Evolutionary conservation across 2,888 invertebrate genomes (phyloP), one percentile per base, ranked within the genome.

Genomic region (Incurvaria masculella): DNA sequence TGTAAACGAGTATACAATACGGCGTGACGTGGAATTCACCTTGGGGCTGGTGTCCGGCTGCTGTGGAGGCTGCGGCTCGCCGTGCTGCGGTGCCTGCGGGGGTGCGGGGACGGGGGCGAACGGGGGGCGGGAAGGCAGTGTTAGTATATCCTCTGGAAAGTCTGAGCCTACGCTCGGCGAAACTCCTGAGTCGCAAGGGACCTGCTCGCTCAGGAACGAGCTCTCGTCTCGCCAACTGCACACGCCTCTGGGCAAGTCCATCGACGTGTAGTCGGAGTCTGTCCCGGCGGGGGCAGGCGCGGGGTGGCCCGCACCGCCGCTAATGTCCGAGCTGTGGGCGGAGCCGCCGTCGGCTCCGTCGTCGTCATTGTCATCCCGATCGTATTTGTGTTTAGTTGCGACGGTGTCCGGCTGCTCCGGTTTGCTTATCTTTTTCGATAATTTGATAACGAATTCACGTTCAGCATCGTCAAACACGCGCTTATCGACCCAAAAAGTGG

Each of bases 211-310:
- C 59, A 91, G 72, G 61, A 89, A 90, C 45, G 91, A 89, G 63
- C 88, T 90, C 63, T 88, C 83, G 63, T 89, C 91, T 64, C 84
- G 85, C 90, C 90, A 91, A 63, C 88, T 86, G 66, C 88, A 88
- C 57, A 91, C 83, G 48, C 90, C 90, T 52, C 89, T 89, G 5
- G 91, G 91, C 54, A 91, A 72, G 68, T 88, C 87, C 61, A 88
- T 85, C 44, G 86, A 82, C 58, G 86, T 80, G 59, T 83, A 85
- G 61, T 84, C 83, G 14, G 87, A 85, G 59, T 76, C 71, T 49
- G 62, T 69, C 33, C 70, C 27, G 71, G 68, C 16, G 68, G 69
- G 44, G 58, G 42, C 23, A 33, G 45, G 19, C 46, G 56, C 74
- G 76, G 39, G 78, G 76, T 46, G 79, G 68, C 51, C 79, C 84